Base-by-base conservation (phyloP, 2,888 invertebrate genomes). In the Aradus depressus region DNA sequence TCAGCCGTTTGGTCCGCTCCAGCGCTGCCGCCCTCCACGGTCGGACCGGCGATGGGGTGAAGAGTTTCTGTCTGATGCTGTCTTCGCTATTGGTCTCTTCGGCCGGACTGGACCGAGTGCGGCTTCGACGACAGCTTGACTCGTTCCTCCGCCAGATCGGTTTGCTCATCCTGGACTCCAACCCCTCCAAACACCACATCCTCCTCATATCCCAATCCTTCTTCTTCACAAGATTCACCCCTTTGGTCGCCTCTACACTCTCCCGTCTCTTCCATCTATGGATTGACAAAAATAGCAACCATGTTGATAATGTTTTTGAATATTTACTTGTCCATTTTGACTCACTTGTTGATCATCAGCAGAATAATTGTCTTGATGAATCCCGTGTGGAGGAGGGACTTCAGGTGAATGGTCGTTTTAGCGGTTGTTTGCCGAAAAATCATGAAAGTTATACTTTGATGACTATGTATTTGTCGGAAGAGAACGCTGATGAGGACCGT, bases 21-120 rank as follows among this genome's bases (percentile, higher is more conserved):
- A 44, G 39, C n/a, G 32, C 35, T 35, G 28, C 32, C 19, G 38
- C 47, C 18, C 37, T 54, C 21, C 38, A 47, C 39, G 21, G 28
- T 4, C 38, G 44, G n/a, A n/a, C 44, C 14, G 55, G 58, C 16
- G 55, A 58, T 25, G 58, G 55, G 32, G 44, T 52, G 25, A 58
- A 55, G 44, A 32, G 48, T 43, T 54, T 54, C 41, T 34, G 55
- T 25, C 41, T 44, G 31, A 52, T 34, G 42, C 42, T 51, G 25
- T 53, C 41, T 38, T 49, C 37, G 1, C 38, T 47, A n/a, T 26
- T 47, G 16, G 18, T 21, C 12, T 21, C 23, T 34, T 34, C 47
- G 25, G 26, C 25, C 18, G 2, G 6, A 8, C 26, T 38, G 4
- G 10, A 38, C 16, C 16, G 8, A 3, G n/a, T n/a, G n/a, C n/a